A percentile compares a stretch with the other conserved stretches of the same genome.
Evolutionary conservation across 2,113 vertebrate genomes (phyloP).

Genomic region (Isurus oxyrinchus): DNA sequence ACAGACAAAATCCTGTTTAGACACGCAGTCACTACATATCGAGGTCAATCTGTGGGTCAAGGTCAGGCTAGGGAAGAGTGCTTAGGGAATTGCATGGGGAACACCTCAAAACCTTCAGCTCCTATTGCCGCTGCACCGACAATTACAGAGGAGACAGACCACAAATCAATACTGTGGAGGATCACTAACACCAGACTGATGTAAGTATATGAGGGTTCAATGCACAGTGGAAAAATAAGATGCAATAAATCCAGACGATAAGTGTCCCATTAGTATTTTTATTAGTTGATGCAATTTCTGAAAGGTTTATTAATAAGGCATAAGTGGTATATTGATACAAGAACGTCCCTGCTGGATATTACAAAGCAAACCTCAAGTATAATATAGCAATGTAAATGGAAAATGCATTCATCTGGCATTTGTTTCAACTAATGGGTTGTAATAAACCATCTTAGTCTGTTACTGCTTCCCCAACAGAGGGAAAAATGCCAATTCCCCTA

Average conservation of each 20-base stretch:
- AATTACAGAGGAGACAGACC: conserved; percentile 59
- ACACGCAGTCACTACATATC: conserved; percentile 41
- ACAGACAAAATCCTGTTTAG: conserved; percentile 16
- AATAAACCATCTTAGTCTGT: conserved; percentile 18
- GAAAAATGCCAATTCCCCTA: not conserved
- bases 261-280: conserved; percentile 70
- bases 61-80: conserved; percentile 54
- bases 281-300: conserved; percentile 45
- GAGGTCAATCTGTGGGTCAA: conserved; percentile 53
- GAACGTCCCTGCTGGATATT: conserved; percentile 33
- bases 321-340: conserved; percentile 37
- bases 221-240: conserved; percentile 58
- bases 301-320: conserved; percentile 43
- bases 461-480: not conserved
- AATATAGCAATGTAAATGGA: conserved; percentile 26
- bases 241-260: conserved; percentile 64
- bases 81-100: conserved; percentile 52
- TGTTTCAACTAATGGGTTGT: conserved; percentile 35
- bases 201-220: conserved; percentile 51
- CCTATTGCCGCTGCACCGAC: conserved; percentile 58
- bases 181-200: conserved; percentile 54
- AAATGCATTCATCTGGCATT: conserved; percentile 18
- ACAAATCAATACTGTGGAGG: conserved; percentile 63
- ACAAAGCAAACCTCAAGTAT: conserved; percentile 35
- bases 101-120: conserved; percentile 59